Base-by-base conservation (phyloP, 2,797 vertebrate genomes). In the Masticophis lateralis region DNA sequence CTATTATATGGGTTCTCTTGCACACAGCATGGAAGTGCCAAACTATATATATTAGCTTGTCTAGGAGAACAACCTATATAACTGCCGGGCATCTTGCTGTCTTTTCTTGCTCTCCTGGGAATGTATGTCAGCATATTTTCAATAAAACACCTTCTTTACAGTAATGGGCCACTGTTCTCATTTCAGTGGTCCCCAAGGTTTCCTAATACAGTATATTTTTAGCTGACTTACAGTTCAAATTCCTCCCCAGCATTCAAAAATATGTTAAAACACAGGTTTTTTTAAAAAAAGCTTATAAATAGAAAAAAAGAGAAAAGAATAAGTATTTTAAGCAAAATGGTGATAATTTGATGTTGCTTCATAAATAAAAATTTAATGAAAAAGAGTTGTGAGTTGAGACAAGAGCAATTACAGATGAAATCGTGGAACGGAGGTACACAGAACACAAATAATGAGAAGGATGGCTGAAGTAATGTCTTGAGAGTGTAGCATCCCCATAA, bases 81-180 rank as follows among this genome's bases (percentile, higher is more conserved):
- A 95, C 89, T 18, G 5, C 47, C 2, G 93, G 96, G 96, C 95
- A 96, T 87, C 95, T 74, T 93, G 79, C 93, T 94, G 96, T 96
- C 97, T 97, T 96, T 96, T 88, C 97, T 95, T 96, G 9, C 89
- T 97, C 96, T 98, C 98, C 83, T 97, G 97, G 98, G 98, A 98
- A 97, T 92, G 94, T 92, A 94, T 95, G 97, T 98, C 95, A 95
- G 98, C 93, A 92, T 98, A 98, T 98, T 99, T 98, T 98, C 98
- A 98, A 98, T 98, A 99, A 99, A 99, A 99, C 98, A 99, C 98
- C 98, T 98, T 98, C 98, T 98, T 98, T 98, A 98, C 98, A 98
- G 98, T 98, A 98, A 98, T 98, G 98, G 98, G 98, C 98, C 98
- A 98, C 98, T 97, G 98, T 98, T 98, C 98, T 98, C 97, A 97